Conservation (phyloP, 2,113 vertebrate species). For the Eubucco bourcierii region DNA sequence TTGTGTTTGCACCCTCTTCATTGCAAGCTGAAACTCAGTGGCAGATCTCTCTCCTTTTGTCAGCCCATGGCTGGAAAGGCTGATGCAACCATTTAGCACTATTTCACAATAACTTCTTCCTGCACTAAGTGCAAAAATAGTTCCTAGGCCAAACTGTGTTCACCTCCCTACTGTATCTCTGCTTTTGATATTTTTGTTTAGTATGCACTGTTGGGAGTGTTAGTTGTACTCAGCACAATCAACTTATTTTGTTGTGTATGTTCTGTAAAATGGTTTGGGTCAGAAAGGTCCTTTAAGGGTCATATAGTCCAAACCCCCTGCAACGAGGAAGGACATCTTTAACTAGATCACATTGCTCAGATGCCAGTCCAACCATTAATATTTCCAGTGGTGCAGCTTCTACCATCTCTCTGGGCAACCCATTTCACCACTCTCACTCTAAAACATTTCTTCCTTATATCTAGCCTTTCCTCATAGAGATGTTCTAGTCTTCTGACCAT, state of each 20-base stretch:
- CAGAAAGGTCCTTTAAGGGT: no score
- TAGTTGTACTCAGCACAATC: background rate
- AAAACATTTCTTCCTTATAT: no score
- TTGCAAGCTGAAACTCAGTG: background rate
- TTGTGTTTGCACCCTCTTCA: background rate
- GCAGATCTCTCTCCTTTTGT: background rate
- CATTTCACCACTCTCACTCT: no score
- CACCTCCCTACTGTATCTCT: background rate
- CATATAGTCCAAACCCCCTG: no score
- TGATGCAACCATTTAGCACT: conserved; percentile 8
- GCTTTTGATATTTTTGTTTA: accelerated
- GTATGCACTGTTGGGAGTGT: background rate
- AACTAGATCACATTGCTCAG: no score
- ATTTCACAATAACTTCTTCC: conserved; percentile 48
- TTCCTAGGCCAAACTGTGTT: background rate
- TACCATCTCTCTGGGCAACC: no score
- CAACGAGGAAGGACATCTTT: no score
- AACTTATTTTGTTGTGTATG: background rate
- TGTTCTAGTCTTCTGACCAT: no score
- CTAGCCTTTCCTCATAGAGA: no score
- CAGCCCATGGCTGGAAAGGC: background rate
- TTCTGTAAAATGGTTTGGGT: background rate
- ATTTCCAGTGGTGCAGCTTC: no score
- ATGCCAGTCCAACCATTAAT: no score
- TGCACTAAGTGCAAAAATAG: background rate